A percentile compares a stretch with the other conserved stretches of the same genome.
Evolutionary conservation across 2,113 vertebrate genomes (phyloP).

Genomic region (Deroptyus accipitrinus): DNA sequence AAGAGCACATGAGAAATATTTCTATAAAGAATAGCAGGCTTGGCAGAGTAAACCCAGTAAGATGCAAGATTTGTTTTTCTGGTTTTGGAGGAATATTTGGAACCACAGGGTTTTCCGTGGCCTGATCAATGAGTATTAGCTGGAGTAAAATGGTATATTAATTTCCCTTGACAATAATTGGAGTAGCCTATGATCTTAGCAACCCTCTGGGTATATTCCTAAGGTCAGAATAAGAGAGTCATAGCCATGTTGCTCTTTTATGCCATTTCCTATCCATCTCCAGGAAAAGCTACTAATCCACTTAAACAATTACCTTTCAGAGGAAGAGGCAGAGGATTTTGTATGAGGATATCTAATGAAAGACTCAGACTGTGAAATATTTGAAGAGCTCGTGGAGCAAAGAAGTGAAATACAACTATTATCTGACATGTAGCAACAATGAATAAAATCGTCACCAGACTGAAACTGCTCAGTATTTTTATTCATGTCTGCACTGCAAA

Average conservation of each 20-base stretch:
- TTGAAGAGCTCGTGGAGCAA: background rate
- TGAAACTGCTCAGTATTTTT: conserved; percentile 36
- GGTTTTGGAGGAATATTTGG: background rate
- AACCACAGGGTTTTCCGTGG: background rate
- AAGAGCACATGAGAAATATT: background rate
- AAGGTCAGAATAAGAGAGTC: conserved; percentile 21
- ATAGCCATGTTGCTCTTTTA: background rate
- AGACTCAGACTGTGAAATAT: conserved; percentile 31
- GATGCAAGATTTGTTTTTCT: background rate
- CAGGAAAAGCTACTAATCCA: conserved; percentile 49
- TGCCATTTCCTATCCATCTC: conserved; percentile 5
- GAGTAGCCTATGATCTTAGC: conserved; percentile 47
- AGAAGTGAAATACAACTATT: conserved; percentile 44
- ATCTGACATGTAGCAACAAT: conserved; percentile 42
- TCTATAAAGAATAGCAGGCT: background rate
- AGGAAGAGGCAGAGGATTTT: conserved; percentile 20
- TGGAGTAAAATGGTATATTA: conserved; percentile 32
- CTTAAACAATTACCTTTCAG: conserved; percentile 54
- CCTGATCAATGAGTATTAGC: background rate
- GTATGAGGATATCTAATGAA: conserved; percentile 22
- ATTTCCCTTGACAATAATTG: conserved; percentile 41
- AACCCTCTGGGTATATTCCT: conserved; percentile 29
- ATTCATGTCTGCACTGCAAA: conserved; percentile 40
- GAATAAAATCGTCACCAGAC: conserved; percentile 55
- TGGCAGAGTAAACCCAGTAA: background rate